Percentiles rank a stretch among this genome's conserved stretches.
These are phyloP conservation scores for Pagetopsis macropterus DNA, from an alignment of 2,797 vertebrate genomes.

Conservation along the genomic window DNA sequence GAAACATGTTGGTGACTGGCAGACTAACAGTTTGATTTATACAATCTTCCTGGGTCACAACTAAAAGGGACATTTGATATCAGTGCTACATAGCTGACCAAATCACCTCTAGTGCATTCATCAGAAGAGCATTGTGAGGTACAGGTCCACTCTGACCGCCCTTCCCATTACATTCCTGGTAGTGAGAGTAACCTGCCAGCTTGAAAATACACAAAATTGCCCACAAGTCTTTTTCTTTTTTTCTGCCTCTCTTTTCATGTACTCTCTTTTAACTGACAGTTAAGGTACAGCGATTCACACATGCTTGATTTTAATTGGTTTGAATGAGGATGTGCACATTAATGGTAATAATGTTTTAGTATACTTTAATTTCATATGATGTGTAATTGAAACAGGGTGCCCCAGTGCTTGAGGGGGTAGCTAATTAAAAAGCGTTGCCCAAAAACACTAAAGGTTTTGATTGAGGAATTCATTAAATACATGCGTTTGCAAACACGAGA, in stretches of 20 bases:
- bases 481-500: conserved; percentile 53
- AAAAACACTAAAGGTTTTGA: conserved; percentile 58
- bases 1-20: conserved; percentile 8
- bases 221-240: neutral
- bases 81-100: conserved; percentile 38
- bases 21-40: conserved; percentile 10
- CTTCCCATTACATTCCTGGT: conserved; percentile 29
- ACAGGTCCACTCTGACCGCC: conserved; percentile 13
- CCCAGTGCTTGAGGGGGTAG: conserved; percentile 28
- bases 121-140: conserved; percentile 39
- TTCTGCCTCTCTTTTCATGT: neutral
- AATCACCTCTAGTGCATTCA: conserved; percentile 57
- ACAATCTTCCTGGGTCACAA: neutral
- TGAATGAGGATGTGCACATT: conserved; percentile 55
- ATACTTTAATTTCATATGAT: conserved; percentile 73
- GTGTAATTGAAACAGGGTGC: conserved; percentile 69
- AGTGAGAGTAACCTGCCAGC: conserved; percentile 32
- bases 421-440: conserved; percentile 45
- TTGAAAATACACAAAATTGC: conserved; percentile 30
- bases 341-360: conserved; percentile 71
- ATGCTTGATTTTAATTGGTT: conserved; percentile 60
- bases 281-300: conserved; percentile 26
- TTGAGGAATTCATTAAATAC: conserved; percentile 67
- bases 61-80: conserved; percentile 43
- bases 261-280: conserved; percentile 30